Percentiles rank a stretch among this genome's conserved stretches.
These are phyloP conservation scores for Opisthocomus hoazin DNA, from an alignment of 2,113 vertebrate genomes.

Conservation along the genomic window DNA sequence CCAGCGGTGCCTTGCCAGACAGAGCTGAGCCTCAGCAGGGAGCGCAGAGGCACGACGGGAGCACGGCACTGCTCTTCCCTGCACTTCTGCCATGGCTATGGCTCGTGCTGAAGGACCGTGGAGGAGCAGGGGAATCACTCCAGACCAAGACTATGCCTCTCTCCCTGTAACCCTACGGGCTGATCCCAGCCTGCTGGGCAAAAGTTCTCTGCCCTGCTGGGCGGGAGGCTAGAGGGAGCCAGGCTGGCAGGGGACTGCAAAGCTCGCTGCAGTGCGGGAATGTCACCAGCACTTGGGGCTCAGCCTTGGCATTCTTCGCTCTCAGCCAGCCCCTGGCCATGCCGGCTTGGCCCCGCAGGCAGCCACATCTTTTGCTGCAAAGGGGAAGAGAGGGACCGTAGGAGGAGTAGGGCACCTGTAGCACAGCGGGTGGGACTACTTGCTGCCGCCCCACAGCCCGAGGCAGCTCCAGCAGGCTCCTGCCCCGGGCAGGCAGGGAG, in stretches of 20 bases:
- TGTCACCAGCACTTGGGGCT: background rate
- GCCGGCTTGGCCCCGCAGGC: background rate
- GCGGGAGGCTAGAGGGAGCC: background rate
- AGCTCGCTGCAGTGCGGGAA: background rate
- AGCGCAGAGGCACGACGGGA: background rate
- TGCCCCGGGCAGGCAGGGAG: background rate
- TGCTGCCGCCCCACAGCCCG: background rate
- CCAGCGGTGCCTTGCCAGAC: background rate
- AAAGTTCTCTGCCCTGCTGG: background rate
- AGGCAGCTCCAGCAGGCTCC: background rate
- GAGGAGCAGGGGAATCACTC: background rate
- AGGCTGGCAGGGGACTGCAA: background rate
- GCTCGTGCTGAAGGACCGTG: background rate
- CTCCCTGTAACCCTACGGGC: no score
- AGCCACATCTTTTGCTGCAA: background rate
- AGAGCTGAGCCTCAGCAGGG: accelerated
- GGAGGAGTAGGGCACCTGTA: background rate
- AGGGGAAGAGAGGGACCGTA: background rate
- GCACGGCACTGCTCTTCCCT: background rate
- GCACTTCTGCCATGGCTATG: background rate
- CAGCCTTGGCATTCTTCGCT: background rate
- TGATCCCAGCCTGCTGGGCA: background rate
- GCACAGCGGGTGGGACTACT: background rate
- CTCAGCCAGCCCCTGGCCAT: background rate
- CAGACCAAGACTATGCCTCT: background rate